Evolutionary conservation across 2,113 vertebrate species (phyloP).

Genomic region (Saguinus midas): DNA sequence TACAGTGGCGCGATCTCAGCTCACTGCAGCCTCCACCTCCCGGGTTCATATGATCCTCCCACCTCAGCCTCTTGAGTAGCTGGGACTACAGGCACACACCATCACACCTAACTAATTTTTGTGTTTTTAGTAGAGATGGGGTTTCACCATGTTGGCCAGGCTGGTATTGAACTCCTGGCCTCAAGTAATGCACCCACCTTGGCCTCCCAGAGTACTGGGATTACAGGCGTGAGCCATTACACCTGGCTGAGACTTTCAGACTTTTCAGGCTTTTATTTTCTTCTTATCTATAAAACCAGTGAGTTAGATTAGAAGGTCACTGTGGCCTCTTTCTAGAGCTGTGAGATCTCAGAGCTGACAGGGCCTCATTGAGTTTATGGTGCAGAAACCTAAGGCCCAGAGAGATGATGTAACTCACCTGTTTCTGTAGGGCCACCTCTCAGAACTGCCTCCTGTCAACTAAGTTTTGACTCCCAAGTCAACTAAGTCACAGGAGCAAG

Average conservation of each 20-base stretch:
- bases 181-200: too few species aligned
- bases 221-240: too few species aligned
- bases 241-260: not conserved
- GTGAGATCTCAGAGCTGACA: not conserved
- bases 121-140: too few species aligned
- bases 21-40: too few species aligned
- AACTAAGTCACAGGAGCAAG: not conserved
- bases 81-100: too few species aligned
- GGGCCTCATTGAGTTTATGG: not conserved
- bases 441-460: not conserved
- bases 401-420: not conserved
- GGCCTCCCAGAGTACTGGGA: too few species aligned
- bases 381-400: not conserved
- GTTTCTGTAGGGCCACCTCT: not conserved
- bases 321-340: not conserved
- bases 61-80: too few species aligned
- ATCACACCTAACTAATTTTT: too few species aligned
- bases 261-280: slow-evolving; percentile 3
- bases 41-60: too few species aligned
- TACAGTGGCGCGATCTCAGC: too few species aligned
- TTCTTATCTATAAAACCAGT: not conserved
- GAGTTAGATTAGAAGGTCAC: not conserved
- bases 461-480: not conserved
- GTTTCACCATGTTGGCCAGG: too few species aligned
- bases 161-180: too few species aligned